These are phyloP conservation scores for Solea senegalensis DNA, from an alignment of 2,113 vertebrate species.

Conservation along the genomic window DNA sequence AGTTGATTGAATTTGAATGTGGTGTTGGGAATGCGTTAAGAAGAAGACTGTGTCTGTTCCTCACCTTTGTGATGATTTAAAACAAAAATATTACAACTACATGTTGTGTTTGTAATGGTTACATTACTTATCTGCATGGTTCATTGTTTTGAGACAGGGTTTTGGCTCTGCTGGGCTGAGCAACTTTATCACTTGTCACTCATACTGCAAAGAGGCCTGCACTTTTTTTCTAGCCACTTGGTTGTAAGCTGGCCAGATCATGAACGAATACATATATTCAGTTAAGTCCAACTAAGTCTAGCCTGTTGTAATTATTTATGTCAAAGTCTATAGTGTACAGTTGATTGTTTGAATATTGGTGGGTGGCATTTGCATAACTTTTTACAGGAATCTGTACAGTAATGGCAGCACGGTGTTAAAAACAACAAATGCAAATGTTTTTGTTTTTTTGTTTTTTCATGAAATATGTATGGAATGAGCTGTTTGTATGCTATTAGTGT, in stretches of 20 bases:
- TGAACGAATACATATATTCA: not conserved
- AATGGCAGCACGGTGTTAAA: constrained; percentile 6
- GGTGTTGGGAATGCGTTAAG: not conserved
- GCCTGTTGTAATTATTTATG: constrained; percentile 25
- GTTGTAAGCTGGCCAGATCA: constrained; percentile 8
- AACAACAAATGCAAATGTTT: constrained; percentile 21
- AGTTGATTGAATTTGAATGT: not conserved
- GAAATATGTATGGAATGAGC: not conserved
- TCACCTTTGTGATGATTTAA: not conserved
- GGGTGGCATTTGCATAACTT: constrained; percentile 47
- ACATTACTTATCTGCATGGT: not conserved
- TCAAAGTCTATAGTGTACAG: not conserved
- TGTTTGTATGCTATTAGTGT: not conserved
- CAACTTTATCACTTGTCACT: not conserved
- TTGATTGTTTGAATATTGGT: constrained; percentile 35
- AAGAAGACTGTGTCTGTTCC: not conserved
- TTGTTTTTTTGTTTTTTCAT: not conserved
- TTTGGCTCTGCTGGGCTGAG: not conserved
- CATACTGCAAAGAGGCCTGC: not conserved
- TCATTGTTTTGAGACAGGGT: not conserved
- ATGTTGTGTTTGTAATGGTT: not conserved
- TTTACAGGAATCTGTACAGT: constrained; percentile 30
- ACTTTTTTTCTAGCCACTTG: not conserved
- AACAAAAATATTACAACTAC: not conserved
- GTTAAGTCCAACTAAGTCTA: not conserved